Base-by-base conservation (phyloP, 1,140 invertebrate species). In the Drosophila suzukii region DNA sequence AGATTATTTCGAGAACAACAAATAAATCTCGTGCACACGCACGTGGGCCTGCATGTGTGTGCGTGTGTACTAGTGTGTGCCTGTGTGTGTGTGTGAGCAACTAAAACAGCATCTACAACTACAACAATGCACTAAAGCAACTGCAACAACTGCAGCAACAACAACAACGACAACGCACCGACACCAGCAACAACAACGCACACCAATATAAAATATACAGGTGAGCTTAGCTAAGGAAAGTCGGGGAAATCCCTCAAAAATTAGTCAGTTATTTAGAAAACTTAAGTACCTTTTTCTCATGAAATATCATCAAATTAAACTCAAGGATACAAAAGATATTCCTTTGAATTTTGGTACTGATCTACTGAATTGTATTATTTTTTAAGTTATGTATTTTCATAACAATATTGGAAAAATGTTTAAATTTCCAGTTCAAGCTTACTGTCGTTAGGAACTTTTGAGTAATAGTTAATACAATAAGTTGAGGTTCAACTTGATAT, bases 11-110 rank as follows among this genome's bases (percentile, higher is more conserved):
- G 44, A 59, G 41, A 46, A 59, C 27, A 75, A 56, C 58, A 67
- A 51, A 58, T 47, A 51, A 79, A 57, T 67, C 30, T 36, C 34
- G 47, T 53, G 50, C 60, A 68, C 66, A 51, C 51, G 39, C 54
- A 58, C 61, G 38, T 47, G 55, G 44, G 38, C 41, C 44, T 63
- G 60, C 50, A 50, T 70, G 56, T 78, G 56, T 41, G 56, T 41
- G 41, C 59, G 47, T 56, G 51, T 75, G 63, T 72, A 49, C 51
- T 11, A 58, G 72, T 60, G 75, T 30, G 34, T 49, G 46, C 55
- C n/a, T 61, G 71, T 60, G 75, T 41, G 30, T 46, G 56, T 57
- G 58, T 38, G 41, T 55, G 67, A 50, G 75, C 56, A 49, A 46
- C 57, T 8, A 59, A 49, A 41, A 49, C 49, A 58, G 53, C 51